Conservation (phyloP, 1,140 invertebrate species). For the Drosophila tani region DNA sequence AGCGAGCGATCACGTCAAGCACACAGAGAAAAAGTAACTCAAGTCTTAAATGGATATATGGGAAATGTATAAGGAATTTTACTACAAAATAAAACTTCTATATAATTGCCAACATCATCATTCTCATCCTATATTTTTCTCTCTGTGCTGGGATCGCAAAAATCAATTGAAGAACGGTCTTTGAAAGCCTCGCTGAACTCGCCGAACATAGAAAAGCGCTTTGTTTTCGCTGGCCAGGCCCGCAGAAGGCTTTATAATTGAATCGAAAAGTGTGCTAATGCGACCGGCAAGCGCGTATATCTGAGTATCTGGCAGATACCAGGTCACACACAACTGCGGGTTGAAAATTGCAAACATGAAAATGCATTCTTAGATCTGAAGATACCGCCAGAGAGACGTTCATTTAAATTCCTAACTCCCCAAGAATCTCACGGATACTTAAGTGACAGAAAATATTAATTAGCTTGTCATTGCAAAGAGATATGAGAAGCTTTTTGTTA, state of each 20-base stretch:
- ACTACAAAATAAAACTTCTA: neutral
- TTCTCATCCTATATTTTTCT: neutral
- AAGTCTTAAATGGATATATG: neutral
- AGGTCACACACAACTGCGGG: slow-evolving; percentile 34
- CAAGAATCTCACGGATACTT: slow-evolving; percentile 2
- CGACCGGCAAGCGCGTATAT: slow-evolving; percentile 42
- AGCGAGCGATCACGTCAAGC: slow-evolving; percentile 69
- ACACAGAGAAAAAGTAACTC: neutral
- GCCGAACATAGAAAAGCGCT: slow-evolving; percentile 69
- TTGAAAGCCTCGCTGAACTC: slow-evolving; percentile 11
- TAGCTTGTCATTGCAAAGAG: slow-evolving; percentile 3
- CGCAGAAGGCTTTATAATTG: slow-evolving; percentile 64
- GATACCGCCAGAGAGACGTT: slow-evolving; percentile 48
- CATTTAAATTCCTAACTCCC: slow-evolving; percentile 7
- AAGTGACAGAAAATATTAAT: slow-evolving; percentile 12
- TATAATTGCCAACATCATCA: no score
- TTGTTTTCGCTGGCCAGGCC: slow-evolving; percentile 56
- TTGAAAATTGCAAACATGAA: slow-evolving; percentile 57
- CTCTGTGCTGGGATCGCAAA: slow-evolving; percentile 47
- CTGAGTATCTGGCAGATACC: slow-evolving; percentile 53
- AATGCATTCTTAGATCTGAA: slow-evolving; percentile 74
- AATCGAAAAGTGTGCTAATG: slow-evolving; percentile 79
- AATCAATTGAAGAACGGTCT: slow-evolving; percentile 71
- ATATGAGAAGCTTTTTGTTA: slow-evolving; percentile 5
- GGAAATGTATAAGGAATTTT: no score